These are phyloP conservation scores for Agrilus cyanescens DNA, from an alignment of 2,888 invertebrate species.

Conservation along the genomic window DNA sequence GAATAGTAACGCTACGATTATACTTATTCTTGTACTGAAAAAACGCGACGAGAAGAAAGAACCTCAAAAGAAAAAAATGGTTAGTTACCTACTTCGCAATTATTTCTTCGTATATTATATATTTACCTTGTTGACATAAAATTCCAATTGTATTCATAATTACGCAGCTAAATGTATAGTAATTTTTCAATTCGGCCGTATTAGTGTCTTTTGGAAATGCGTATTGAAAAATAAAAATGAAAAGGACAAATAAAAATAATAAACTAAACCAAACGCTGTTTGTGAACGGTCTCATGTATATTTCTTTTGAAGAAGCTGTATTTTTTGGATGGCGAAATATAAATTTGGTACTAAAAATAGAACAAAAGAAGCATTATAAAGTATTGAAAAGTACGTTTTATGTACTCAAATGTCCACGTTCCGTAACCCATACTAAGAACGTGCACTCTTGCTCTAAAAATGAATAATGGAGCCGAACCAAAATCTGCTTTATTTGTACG, in stretches of 20 bases:
- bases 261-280: constrained; percentile 44
- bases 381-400: neutral
- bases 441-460: constrained; percentile 45
- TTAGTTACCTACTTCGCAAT: neutral
- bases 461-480: constrained; percentile 54
- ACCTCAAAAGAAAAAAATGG: constrained; percentile 16
- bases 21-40: constrained; percentile 23
- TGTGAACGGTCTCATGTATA: constrained; percentile 52
- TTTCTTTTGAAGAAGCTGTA: constrained; percentile 44
- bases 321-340: constrained; percentile 57
- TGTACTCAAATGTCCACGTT: constrained; percentile 49
- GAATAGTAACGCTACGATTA: constrained; percentile 34
- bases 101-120: neutral
- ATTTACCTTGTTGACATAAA: constrained; percentile 29
- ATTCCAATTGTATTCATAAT: constrained; percentile 33
- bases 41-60: constrained; percentile 21
- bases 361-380: neutral
- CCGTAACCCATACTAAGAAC: constrained; percentile 39
- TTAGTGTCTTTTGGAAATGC: constrained; percentile 18
- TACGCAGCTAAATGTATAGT: constrained; percentile 37
- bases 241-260: constrained; percentile 15
- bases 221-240: constrained; percentile 23
- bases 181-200: constrained; percentile 17
- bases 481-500: constrained; percentile 48
- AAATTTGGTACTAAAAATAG: constrained; percentile 44